phyloP scores from a whole-genome alignment of 1,140 invertebrate genomes.

The Cylas formicarius region DNA sequence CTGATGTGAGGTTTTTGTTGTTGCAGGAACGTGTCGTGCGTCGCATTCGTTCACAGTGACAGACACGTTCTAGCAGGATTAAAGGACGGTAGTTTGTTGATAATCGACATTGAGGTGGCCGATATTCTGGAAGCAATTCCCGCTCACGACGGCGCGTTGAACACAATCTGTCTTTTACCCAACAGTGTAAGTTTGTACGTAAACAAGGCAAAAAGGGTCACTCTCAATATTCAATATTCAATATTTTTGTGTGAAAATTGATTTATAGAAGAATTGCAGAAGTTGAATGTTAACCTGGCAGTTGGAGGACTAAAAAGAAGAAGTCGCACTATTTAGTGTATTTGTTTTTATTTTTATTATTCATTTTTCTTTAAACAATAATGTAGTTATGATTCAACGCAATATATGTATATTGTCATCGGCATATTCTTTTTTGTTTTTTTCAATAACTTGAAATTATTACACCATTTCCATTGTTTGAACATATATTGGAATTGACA shows the following conservation, averaged over 20 bases:
- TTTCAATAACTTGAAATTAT: too few relatives aligned
- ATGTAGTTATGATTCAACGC: too few relatives aligned
- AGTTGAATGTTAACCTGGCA: too few relatives aligned
- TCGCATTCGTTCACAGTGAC: constrained; percentile 87
- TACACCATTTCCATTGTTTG: too few relatives aligned
- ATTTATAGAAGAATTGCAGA: too few relatives aligned
- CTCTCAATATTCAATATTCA: background rate
- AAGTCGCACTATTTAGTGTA: too few relatives aligned
- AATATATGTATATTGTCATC: too few relatives aligned
- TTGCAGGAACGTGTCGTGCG: constrained; percentile 59
- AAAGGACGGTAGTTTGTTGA: constrained; percentile 77
- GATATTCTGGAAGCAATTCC: constrained; percentile 67
- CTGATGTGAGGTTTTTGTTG: background rate
- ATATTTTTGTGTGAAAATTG: too few relatives aligned
- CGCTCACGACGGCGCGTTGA: constrained; percentile 75
- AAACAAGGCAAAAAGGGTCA: background rate
- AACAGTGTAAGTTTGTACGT: constrained; percentile 60
- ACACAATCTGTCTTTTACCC: constrained; percentile 67
- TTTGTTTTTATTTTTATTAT: background rate
- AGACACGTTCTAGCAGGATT: constrained; percentile 82
- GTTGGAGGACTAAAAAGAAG: too few relatives aligned
- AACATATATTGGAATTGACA: too few relatives aligned
- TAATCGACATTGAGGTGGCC: constrained; percentile 80
- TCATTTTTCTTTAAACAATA: background rate
- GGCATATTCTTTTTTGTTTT: too few relatives aligned